Percentiles rank a stretch among this genome's conserved stretches.
These are phyloP conservation scores for Nycticryphes semicollaris DNA, from an alignment of 2,113 vertebrate genomes.

Conservation along the genomic window DNA sequence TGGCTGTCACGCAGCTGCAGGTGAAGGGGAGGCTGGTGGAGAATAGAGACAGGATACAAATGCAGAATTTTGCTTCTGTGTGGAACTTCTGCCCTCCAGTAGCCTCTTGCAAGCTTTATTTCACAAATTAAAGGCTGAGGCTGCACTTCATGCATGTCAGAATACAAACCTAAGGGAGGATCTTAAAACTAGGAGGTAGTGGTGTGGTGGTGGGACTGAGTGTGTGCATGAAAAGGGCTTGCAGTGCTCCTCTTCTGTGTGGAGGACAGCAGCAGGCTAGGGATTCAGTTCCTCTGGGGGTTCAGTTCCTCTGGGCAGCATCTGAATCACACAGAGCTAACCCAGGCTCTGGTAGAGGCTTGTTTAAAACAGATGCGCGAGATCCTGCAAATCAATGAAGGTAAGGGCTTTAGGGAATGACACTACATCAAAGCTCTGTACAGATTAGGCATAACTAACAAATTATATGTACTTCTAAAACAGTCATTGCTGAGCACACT, in stretches of 20 bases:
- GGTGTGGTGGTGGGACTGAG: neutral
- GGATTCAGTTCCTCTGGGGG: neutral
- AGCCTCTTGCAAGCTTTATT: neutral
- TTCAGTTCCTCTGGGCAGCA: neutral
- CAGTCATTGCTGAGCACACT: slow-evolving; percentile 68
- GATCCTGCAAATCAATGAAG: slow-evolving; percentile 16
- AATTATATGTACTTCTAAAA: slow-evolving; percentile 73
- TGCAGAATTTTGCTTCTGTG: neutral
- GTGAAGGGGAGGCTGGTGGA: neutral
- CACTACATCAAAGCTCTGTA: slow-evolving; percentile 54
- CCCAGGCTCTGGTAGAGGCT: neutral
- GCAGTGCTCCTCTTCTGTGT: neutral
- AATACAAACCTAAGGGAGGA: neutral
- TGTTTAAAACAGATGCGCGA: neutral
- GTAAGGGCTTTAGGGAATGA: slow-evolving; percentile 25
- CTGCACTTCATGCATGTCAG: neutral
- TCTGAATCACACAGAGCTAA: neutral
- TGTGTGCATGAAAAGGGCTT: neutral
- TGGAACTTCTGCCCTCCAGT: neutral
- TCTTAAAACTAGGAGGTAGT: neutral
- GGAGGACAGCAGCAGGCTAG: neutral
- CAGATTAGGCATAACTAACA: slow-evolving; percentile 68
- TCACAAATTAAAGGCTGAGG: neutral
- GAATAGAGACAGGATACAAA: neutral
- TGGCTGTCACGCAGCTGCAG: neutral